phyloP scores from a whole-genome alignment of 2,113 vertebrate genomes.

The Collichthys lucidus region DNA sequence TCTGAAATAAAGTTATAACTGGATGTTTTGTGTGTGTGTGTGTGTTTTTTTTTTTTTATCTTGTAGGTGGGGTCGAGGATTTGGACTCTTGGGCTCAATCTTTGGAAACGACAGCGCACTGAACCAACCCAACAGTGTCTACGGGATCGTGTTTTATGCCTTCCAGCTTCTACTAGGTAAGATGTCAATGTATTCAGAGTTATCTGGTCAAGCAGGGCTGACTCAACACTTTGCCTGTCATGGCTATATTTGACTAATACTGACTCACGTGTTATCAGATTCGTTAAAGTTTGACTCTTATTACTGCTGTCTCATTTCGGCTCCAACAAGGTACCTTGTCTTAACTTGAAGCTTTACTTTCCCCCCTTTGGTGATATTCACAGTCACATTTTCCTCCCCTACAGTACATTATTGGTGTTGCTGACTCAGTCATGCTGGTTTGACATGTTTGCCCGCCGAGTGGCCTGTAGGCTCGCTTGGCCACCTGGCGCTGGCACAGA shows the following conservation, averaged over 20 bases:
- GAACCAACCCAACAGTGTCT: slow-evolving; percentile 99
- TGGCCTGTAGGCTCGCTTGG: slow-evolving; percentile 44
- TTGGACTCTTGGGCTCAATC: slow-evolving; percentile 97
- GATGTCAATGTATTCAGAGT: slow-evolving; percentile 60
- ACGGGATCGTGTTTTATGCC: slow-evolving; percentile 97
- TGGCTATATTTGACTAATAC: slow-evolving; percentile 33
- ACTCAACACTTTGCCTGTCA: slow-evolving; percentile 32
- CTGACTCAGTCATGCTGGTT: slow-evolving; percentile 67
- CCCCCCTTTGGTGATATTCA: not conserved
- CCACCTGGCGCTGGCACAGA: slow-evolving; percentile 70
- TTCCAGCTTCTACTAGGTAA: slow-evolving; percentile 99
- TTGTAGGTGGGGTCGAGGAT: slow-evolving; percentile 97
- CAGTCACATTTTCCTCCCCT: slow-evolving; percentile 1
- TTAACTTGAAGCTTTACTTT: slow-evolving; percentile 4
- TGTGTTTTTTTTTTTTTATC: slow-evolving; percentile 38
- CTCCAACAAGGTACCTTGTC: slow-evolving; percentile 21
- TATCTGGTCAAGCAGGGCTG: slow-evolving; percentile 7
- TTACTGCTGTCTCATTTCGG: not conserved
- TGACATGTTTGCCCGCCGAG: slow-evolving; percentile 59
- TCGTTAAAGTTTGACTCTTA: not conserved
- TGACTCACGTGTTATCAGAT: slow-evolving; percentile 33
- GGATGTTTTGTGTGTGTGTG: slow-evolving; percentile 53
- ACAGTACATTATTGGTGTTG: slow-evolving; percentile 28
- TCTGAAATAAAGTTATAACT: slow-evolving; percentile 27
- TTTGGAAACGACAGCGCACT: slow-evolving; percentile 98